Percentiles rank a stretch among this genome's conserved stretches.
Evolutionary conservation across 2,888 invertebrate genomes (phyloP).

Genomic region (Microctonus hyperodae): DNA sequence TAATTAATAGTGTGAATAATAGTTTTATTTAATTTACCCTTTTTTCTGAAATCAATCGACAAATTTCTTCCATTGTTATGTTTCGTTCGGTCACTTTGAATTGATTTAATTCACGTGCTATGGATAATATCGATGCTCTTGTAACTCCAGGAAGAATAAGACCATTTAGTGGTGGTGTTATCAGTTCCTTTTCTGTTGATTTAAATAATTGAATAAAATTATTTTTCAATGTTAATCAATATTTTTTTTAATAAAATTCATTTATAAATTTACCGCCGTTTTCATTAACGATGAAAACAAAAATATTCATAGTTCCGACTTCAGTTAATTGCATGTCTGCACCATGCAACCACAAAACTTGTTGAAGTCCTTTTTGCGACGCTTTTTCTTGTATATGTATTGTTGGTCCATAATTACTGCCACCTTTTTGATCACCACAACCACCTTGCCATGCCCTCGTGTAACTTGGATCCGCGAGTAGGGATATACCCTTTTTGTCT

Average conservation of each 20-base stretch:
- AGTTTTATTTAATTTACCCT: constrained; percentile 71
- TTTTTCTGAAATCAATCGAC: constrained; percentile 77
- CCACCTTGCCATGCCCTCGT: constrained; percentile 93
- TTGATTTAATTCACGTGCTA: constrained; percentile 85
- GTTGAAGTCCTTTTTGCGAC: constrained; percentile 80
- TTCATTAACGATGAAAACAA: constrained; percentile 86
- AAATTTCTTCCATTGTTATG: constrained; percentile 85
- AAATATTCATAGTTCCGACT: constrained; percentile 99
- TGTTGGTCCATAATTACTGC: constrained; percentile 91
- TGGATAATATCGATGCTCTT: constrained; percentile 83
- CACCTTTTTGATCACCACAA: constrained; percentile 93
- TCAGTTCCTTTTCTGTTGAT: constrained; percentile 80
- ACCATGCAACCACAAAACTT: constrained; percentile 96
- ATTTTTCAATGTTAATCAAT: background rate
- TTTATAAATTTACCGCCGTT: constrained; percentile 82
- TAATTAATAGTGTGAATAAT: background rate
- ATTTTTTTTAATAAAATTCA: too few species aligned
- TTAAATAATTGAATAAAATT: background rate
- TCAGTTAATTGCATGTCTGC: constrained; percentile 93
- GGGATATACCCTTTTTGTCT: constrained; percentile 75
- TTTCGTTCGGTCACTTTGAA: constrained; percentile 81
- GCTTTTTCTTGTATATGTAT: constrained; percentile 84
- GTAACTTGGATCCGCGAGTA: constrained; percentile 91
- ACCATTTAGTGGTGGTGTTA: constrained; percentile 93
- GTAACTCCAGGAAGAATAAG: constrained; percentile 96